phyloP scores from a whole-genome alignment of 2,888 invertebrate species.

The Julus scanicus region DNA sequence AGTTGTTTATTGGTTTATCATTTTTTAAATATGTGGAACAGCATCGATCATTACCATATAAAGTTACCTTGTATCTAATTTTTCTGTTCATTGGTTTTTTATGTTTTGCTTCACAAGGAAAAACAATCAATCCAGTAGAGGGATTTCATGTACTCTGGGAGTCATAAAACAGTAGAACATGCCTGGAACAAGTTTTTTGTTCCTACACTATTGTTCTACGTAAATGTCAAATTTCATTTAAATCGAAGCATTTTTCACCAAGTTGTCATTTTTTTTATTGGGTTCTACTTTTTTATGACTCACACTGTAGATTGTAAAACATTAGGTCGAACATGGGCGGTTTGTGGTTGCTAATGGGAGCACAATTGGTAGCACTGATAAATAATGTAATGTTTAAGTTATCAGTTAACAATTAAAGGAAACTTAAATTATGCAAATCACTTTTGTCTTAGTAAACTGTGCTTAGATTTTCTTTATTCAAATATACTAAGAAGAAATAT shows the following conservation, averaged over 20 bases:
- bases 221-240: too few species aligned
- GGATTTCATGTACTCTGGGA: too few species aligned
- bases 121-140: too few species aligned
- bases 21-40: not conserved
- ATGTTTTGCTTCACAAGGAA: not conserved
- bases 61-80: not conserved
- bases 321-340: not conserved
- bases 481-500: too few species aligned
- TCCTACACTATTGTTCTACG: too few species aligned
- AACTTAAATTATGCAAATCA: not conserved
- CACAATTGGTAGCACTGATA: conserved; percentile 22
- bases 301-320: not conserved
- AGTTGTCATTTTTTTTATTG: too few species aligned
- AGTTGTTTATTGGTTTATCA: not conserved
- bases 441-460: not conserved
- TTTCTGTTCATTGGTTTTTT: not conserved
- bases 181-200: too few species aligned
- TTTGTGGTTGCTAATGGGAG: conserved; percentile 3
- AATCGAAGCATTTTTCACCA: too few species aligned
- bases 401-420: not conserved
- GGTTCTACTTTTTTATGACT: too few species aligned
- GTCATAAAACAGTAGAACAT: too few species aligned
- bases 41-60: not conserved
- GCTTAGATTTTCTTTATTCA: not conserved
- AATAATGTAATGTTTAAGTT: not conserved